Evolutionary conservation across 1,140 invertebrate species (phyloP).

Genomic region (Drosophila virilis): DNA sequence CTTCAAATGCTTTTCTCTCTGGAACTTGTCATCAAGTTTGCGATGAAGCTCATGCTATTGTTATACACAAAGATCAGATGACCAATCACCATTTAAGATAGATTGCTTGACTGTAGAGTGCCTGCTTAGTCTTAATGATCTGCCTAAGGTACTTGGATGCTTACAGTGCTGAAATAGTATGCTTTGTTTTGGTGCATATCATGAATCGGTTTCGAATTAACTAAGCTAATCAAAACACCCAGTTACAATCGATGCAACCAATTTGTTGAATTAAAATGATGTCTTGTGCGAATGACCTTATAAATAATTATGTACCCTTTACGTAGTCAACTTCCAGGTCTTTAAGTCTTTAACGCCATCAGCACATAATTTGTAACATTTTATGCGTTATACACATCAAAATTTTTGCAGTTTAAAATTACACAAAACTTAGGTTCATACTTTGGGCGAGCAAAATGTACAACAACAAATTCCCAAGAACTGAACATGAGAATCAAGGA

Average conservation of each 20-base stretch:
- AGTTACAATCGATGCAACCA: conserved; percentile 1
- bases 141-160: not conserved
- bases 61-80: no score
- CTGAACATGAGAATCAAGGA: conserved; percentile 58
- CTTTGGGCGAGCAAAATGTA: not conserved
- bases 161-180: not conserved
- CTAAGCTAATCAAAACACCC: not conserved
- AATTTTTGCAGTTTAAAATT: conserved; percentile 46
- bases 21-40: no score
- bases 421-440: conserved; percentile 31
- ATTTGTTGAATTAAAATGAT: conserved; percentile 23
- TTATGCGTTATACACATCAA: conserved; percentile 54
- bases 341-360: conserved; percentile 7
- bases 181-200: not conserved
- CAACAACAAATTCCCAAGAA: conserved; percentile 58
- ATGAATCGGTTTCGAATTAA: conserved; percentile 32
- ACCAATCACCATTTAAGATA: not conserved
- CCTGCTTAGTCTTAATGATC: not conserved
- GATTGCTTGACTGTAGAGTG: not conserved
- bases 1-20: no score
- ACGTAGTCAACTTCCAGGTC: not conserved
- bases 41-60: no score
- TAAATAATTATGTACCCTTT: not conserved
- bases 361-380: conserved; percentile 28
- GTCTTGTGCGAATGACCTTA: conserved; percentile 40